Percentiles rank a stretch among this genome's conserved stretches.
These are phyloP conservation scores for Mionectes olivaceus DNA, from an alignment of 2,797 vertebrate genomes.

Conservation along the genomic window DNA sequence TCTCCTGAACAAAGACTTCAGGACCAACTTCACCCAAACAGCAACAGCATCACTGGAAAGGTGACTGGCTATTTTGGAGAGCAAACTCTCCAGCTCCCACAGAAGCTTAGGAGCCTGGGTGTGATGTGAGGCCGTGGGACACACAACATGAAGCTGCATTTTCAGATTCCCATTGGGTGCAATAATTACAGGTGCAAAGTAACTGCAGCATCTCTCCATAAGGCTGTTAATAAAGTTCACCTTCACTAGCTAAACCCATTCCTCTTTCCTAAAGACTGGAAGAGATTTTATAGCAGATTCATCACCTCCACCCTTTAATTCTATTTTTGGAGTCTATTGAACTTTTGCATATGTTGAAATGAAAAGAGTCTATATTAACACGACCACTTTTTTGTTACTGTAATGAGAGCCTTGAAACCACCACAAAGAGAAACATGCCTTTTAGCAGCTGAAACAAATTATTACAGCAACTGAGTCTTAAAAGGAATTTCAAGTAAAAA, in stretches of 20 bases:
- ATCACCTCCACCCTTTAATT: slow-evolving; percentile 54
- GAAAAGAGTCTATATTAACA: slow-evolving; percentile 72
- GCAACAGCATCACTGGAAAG: not conserved
- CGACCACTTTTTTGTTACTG: slow-evolving; percentile 73
- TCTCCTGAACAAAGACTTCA: slow-evolving; percentile 36
- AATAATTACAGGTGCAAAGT: not conserved
- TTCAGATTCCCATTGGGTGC: slow-evolving; percentile 25
- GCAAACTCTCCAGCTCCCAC: not conserved
- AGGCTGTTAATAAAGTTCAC: slow-evolving; percentile 51
- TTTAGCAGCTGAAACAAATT: slow-evolving; percentile 82
- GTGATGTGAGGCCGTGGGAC: not conserved
- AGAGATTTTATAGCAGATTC: slow-evolving; percentile 49
- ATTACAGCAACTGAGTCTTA: slow-evolving; percentile 82
- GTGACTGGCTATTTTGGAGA: not conserved
- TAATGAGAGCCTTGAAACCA: slow-evolving; percentile 78
- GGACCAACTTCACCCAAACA: slow-evolving; percentile 2
- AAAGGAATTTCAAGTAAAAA: slow-evolving; percentile 83
- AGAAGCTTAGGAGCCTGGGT: not conserved
- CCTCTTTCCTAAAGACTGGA: slow-evolving; percentile 30
- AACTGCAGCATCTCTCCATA: slow-evolving; percentile 19
- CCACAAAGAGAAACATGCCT: slow-evolving; percentile 81
- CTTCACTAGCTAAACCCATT: slow-evolving; percentile 33
- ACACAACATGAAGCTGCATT: not conserved
- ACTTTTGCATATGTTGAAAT: slow-evolving; percentile 67
- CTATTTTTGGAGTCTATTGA: slow-evolving; percentile 68